These are phyloP conservation scores for Channa maculata DNA, from an alignment of 2,113 vertebrate species.

Conservation along the genomic window DNA sequence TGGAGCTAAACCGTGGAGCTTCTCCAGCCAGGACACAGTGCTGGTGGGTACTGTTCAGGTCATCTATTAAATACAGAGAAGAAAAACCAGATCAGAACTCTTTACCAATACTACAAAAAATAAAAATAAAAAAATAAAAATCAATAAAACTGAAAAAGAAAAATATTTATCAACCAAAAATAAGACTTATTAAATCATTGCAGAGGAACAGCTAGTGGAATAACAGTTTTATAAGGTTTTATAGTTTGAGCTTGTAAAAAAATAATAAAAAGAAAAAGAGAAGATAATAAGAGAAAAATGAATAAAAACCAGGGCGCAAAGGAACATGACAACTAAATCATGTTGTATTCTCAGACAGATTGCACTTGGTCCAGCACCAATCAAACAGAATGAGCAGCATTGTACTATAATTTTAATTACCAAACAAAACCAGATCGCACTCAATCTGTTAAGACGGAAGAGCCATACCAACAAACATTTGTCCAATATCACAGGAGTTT, in stretches of 20 bases:
- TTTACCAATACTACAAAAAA: neutral
- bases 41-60: constrained; percentile 94
- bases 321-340: constrained; percentile 67
- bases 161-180: neutral
- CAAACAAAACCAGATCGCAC: constrained; percentile 78
- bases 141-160: neutral
- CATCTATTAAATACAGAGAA: constrained; percentile 84
- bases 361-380: constrained; percentile 58
- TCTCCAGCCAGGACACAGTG: constrained; percentile 94
- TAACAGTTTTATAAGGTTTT: neutral
- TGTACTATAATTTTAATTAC: constrained; percentile 76
- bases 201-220: neutral
- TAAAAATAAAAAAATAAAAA: neutral
- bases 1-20: constrained; percentile 93
- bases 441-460: constrained; percentile 81
- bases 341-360: constrained; percentile 64
- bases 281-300: constrained; percentile 56
- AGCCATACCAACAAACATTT: constrained; percentile 79
- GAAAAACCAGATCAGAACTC: constrained; percentile 19
- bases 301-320: constrained; percentile 52
- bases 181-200: neutral
- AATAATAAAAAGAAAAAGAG: constrained; percentile 28
- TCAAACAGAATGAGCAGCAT: constrained; percentile 62
- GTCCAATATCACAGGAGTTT: constrained; percentile 78
- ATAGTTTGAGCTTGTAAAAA: constrained; percentile 20